Evolutionary conservation across 2,888 invertebrate species (phyloP), one percentile per base, ranked within the genome.

Genomic region (Macaria notata): DNA sequence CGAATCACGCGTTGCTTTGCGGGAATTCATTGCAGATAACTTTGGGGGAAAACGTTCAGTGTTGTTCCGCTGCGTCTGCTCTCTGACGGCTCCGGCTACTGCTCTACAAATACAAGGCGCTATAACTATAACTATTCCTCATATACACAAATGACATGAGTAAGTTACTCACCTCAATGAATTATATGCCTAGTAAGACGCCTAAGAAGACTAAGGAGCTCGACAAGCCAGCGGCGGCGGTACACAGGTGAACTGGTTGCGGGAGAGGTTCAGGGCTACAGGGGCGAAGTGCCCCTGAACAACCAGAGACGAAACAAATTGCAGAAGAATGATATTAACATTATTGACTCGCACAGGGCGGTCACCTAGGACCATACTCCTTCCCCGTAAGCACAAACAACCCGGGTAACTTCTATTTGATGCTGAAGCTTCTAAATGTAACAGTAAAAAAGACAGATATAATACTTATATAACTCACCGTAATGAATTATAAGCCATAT

Each of bases 141-240:
- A 8, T 39, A 39, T 39, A 39, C 39, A 39, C 33, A 33, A 33
- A 33, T 33, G 33, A 33, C n/a, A n/a, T n/a, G n/a, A n/a, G n/a
- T n/a, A n/a, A n/a, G n/a, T n/a, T n/a, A n/a, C 33, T 33, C 36
- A 86, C 84, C 85, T 78, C 5, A 85, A 88, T 59, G 95, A 95
- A 84, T 99, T 99, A 76, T 97, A 96, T 0, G 98, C 95, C 93
- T 99, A 94, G 79, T 98, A 98, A 9, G 99, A 93, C 43, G n/a
- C n/a, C 97, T 92, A 0, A 96, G 95, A 33, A 99, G 92, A 69
- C 94, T 94, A n/a, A 0, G 98, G 96, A 4, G 98, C 98, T 56
- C 97, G 92, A 78, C 99, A 99, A 3, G 99, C 96, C 41, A 99
- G 87, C 47, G 96, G 96, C 1, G 94, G 93, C 0, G 99, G 99